These are phyloP conservation scores for Babylonia areolata DNA, from an alignment of 1,140 invertebrate species.

Conservation along the genomic window DNA sequence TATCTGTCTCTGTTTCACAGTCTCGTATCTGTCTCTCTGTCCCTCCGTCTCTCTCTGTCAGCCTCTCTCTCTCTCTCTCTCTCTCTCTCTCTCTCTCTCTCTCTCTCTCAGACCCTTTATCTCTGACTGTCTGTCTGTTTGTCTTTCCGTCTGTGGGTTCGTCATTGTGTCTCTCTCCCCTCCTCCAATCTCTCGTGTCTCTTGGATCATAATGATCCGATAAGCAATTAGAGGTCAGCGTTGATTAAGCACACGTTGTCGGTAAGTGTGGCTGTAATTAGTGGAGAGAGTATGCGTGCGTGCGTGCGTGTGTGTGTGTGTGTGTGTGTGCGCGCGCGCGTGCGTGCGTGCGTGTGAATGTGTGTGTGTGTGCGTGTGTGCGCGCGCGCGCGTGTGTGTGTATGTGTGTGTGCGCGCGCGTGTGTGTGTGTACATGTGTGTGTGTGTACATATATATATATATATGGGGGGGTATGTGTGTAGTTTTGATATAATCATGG, in stretches of 20 bases:
- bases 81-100: too few species aligned
- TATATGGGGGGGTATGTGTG: neutral
- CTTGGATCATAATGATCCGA: neutral
- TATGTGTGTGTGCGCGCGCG: neutral
- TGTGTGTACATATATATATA: neutral
- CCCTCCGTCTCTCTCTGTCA: too few species aligned
- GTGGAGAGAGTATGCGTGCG: neutral
- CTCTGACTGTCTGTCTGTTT: too few species aligned
- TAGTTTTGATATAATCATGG: too few species aligned
- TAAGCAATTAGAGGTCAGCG: neutral
- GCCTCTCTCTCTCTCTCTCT: too few species aligned
- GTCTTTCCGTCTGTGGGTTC: too few species aligned
- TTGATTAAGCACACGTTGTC: neutral
- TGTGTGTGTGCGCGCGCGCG: neutral
- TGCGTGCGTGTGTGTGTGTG: neutral
- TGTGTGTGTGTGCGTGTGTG: slow-evolving; percentile 6
- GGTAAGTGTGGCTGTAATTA: neutral
- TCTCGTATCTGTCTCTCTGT: neutral
- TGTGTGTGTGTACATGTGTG: neutral
- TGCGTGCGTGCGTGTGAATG: neutral
- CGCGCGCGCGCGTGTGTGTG: neutral
- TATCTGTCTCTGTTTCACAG: neutral
- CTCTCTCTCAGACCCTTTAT: too few species aligned
- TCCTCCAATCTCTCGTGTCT: too few species aligned
- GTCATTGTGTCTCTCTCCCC: too few species aligned